Conservation (phyloP, 64 coral and sea anemone genomes). For the Pocillopora damicornis region DNA sequence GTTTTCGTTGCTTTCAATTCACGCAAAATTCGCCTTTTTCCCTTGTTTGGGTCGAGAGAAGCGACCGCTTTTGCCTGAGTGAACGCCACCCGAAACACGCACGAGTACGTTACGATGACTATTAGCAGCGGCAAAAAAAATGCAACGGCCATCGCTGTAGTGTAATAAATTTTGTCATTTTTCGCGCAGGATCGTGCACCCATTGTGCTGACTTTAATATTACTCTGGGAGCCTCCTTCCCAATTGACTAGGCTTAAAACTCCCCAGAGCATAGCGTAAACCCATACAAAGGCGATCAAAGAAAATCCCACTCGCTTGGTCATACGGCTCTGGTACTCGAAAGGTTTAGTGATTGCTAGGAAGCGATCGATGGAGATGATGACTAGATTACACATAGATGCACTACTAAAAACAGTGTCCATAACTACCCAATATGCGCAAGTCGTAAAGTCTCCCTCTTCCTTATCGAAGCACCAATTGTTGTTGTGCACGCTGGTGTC, state of each 20-base stretch:
- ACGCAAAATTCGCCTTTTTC: conserved; percentile 60
- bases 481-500: conserved; percentile 59
- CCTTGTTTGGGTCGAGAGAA: conserved; percentile 42
- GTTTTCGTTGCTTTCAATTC: conserved; percentile 92
- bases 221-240: conserved; percentile 11
- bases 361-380: conserved; percentile 86
- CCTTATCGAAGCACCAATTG: conserved; percentile 59
- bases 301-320: conserved; percentile 57
- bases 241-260: conserved; percentile 63
- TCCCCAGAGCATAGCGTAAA: conserved; percentile 70
- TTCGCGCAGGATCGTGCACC: conserved; percentile 37
- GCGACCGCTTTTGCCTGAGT: conserved; percentile 67
- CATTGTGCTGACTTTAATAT: neutral
- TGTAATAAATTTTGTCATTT: conserved; percentile 65
- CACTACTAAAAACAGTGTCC: conserved; percentile 54
- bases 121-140: conserved; percentile 69
- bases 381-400: conserved; percentile 72
- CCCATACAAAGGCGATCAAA: conserved; percentile 66
- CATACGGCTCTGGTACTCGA: conserved; percentile 70
- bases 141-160: conserved; percentile 34
- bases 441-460: neutral
- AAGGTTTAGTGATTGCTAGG: conserved; percentile 83
- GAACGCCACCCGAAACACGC: conserved; percentile 73
- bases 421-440: conserved; percentile 69
- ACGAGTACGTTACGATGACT: conserved; percentile 68